A percentile compares a stretch with the other conserved stretches of the same genome.
Conservation (phyloP, 2,888 invertebrate genomes). For the Epinotia nisella region DNA sequence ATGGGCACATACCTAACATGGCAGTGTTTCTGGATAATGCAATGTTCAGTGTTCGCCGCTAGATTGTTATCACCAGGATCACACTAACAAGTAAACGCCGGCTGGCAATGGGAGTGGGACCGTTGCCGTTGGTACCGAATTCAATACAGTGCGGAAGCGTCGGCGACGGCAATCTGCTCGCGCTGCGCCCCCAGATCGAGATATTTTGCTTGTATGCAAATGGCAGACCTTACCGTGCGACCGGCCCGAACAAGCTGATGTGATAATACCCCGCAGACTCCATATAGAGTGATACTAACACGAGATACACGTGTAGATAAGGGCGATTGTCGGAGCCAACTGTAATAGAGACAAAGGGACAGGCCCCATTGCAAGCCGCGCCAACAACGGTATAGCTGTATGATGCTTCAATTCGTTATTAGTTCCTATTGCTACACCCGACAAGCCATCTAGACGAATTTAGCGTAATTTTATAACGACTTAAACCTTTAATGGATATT, state of each 20-base stretch:
- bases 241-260: constrained; percentile 73
- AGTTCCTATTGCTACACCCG: constrained; percentile 37
- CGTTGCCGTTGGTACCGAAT: constrained; percentile 69
- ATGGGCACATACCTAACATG: constrained; percentile 50
- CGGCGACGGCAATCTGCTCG: constrained; percentile 70
- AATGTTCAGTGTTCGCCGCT: constrained; percentile 56
- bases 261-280: constrained; percentile 78
- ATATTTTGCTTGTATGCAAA: constrained; percentile 83
- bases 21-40: constrained; percentile 57
- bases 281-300: constrained; percentile 81
- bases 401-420: constrained; percentile 50
- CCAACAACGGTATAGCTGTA: constrained; percentile 47
- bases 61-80: constrained; percentile 79
- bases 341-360: constrained; percentile 80
- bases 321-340: constrained; percentile 64
- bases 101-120: constrained; percentile 71
- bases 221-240: constrained; percentile 77
- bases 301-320: constrained; percentile 80
- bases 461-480: not conserved
- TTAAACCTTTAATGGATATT: too few species aligned
- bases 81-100: constrained; percentile 78
- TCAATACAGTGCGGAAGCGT: constrained; percentile 80
- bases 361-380: constrained; percentile 59
- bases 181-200: constrained; percentile 73
- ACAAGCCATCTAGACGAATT: not conserved